Evolutionary conservation across 2,797 vertebrate species (phyloP).

Genomic region (Graptemys geographica): DNA sequence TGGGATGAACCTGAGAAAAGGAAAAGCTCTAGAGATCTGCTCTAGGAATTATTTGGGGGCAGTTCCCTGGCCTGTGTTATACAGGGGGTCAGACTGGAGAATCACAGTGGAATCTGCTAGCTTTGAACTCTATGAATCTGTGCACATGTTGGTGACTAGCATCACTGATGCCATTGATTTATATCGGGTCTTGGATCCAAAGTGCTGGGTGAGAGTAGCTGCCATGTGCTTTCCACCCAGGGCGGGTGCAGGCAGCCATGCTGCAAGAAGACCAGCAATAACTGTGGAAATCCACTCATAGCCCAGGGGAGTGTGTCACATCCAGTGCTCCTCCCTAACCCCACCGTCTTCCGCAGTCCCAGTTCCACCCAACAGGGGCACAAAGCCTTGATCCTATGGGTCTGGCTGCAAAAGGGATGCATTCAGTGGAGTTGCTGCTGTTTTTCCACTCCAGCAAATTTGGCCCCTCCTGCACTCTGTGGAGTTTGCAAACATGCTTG

Average conservation of each 20-base stretch:
- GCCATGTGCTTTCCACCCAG: neutral
- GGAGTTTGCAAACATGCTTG: neutral
- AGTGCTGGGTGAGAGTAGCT: neutral
- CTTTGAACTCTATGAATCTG: too few relatives aligned
- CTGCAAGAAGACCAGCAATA: neutral
- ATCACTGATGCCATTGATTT: neutral
- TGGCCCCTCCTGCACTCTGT: neutral
- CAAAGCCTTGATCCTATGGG: neutral
- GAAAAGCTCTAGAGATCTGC: neutral
- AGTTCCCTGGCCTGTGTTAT: neutral
- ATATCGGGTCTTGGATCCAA: neutral
- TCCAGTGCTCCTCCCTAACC: neutral
- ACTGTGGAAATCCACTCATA: neutral
- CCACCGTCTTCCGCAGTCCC: neutral
- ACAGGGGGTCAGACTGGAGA: neutral
- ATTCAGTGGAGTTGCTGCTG: neutral
- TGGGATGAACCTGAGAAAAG: neutral
- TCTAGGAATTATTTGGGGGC: neutral
- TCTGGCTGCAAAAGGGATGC: accelerated
- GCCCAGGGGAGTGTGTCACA: accelerated
- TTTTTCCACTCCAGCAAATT: too few relatives aligned
- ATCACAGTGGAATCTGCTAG: neutral
- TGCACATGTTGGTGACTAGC: too few relatives aligned
- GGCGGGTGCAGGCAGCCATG: neutral
- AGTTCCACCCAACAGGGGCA: accelerated